Conservation (phyloP, 1,140 invertebrate genomes). For the Drosophila truncata region DNA sequence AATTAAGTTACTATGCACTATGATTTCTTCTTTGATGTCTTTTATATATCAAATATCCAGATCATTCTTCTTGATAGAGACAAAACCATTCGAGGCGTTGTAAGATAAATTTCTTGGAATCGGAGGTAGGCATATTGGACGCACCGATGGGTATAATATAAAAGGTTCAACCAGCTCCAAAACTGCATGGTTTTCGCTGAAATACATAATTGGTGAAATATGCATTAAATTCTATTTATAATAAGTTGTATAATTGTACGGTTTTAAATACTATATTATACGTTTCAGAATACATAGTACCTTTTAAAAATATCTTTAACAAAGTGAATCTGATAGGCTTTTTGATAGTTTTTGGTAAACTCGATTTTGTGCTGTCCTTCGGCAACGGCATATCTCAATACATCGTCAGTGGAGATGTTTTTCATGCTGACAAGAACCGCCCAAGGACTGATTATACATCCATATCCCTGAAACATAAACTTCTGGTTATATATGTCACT, state of each 20-base stretch:
- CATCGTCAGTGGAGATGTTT: neutral
- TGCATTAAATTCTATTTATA: neutral
- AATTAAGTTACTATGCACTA: neutral
- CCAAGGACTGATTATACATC: conserved; percentile 1
- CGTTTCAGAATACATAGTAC: too few species aligned
- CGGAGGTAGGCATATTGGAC: neutral
- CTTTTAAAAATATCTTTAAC: neutral
- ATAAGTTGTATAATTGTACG: too few species aligned
- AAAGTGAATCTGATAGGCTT: neutral
- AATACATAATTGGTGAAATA: neutral
- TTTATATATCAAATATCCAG: neutral
- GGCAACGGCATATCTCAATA: neutral
- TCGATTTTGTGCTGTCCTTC: neutral
- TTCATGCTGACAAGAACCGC: neutral
- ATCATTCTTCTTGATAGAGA: neutral
- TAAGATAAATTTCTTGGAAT: neutral
- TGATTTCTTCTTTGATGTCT: neutral
- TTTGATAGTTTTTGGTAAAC: neutral
- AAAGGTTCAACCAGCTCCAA: neutral
- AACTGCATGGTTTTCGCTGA: neutral
- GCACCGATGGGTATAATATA: neutral
- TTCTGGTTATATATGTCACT: neutral
- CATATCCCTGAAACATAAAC: neutral
- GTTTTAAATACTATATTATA: too few species aligned
- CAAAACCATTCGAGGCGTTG: neutral